Evolutionary conservation across 1,140 invertebrate species (phyloP), one percentile per base, ranked within the genome.

Genomic region (Anagrus nilaparvatae): DNA sequence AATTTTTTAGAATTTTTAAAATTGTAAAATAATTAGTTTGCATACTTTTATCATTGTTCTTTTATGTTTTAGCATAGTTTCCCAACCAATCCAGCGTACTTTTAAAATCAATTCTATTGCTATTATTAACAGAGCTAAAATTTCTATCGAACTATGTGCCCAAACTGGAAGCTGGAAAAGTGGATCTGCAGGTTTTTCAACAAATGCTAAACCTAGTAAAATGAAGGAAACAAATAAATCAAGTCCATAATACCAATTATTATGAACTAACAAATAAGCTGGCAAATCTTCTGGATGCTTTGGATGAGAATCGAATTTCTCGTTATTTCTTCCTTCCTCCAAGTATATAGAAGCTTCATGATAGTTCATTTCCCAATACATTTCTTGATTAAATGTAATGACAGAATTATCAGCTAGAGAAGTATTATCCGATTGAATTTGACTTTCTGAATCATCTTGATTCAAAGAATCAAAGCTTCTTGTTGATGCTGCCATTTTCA

Each of bases 271-370:
- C 14, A 91, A 70, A 62, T 93, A 94, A 0, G 87, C 84, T 8
- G 88, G 88, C 35, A 93, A 65, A 56, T 87, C 84, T 54, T 83
- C 79, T 17, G 81, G 81, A 59, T 81, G 81, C 28, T 77, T 76
- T 0, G 89, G 89, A 67, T 94, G 88, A 5, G 85, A 87, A 55
- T 86, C 82, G 60, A 91, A 93, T 62, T 92, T 92, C 63, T 92
- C 88, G 71, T 94, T 94, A 56, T 93, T 91, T 64, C 79, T 75
- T 9, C 88, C 89, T 78, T 94, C 89, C 80, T 90, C 60, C 54
- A 87, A 70, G 66, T 83, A 88, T 55, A 91, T 91, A 36, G 87
- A 81, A 30, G 87, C 86, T 60, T 92, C 88, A 55, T 89, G 82
- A 64, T 90, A 92, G 64, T 90, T 91, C 77, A 89, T 84, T 58